Evolutionary conservation across 2,888 invertebrate species (phyloP), one percentile per base, ranked within the genome.

Genomic region (Eupelmus urozonus): DNA sequence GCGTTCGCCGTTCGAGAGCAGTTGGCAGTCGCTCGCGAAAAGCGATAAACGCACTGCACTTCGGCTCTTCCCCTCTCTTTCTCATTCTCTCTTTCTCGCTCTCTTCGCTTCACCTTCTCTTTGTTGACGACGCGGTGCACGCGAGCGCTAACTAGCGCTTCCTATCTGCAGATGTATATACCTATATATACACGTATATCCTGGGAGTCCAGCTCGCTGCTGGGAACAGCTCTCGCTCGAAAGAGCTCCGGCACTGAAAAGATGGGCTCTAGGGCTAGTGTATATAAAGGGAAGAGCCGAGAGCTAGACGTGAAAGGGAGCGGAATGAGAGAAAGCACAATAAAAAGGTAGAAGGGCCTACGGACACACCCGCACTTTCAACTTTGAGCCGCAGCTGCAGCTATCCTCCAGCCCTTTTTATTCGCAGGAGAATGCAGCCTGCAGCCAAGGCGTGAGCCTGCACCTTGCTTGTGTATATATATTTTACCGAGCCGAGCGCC

Each of bases 321-420:
- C 1, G 27, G n/a, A 1, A 13, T n/a, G 51, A 29, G 60, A 42
- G n/a, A 34, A 40, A 55, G 49, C 23, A 34, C 18, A 45, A 65
- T 42, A 73, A 27, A 34, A 55, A 69, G 16, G n/a, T n/a, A n/a
- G n/a, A n/a, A n/a, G n/a, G 20, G 34, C 9, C 59, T 3, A 27
- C 69, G 29, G n/a, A n/a, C n/a, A n/a, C 70, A 55, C 69, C 60
- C 76, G 76, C 67, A 55, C 72, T 63, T 63, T 76, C 42, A 40
- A 29, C 76, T 45, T 53, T 42, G 27, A 25, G 59, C 53, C 53
- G 16, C 29, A 57, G 27, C 57, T 27, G 27, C 57, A 13, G 11
- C 4, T 3, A 20, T 20, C 20, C 57, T 16, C 27, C 16, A 11
- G 25, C 57, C 27, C 25, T 57, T 11, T 57, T 7, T 53, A n/a